Percentiles rank a stretch among this genome's conserved stretches.
Conservation (phyloP, 2,888 invertebrate genomes). For the Xestia sexstrigata region DNA sequence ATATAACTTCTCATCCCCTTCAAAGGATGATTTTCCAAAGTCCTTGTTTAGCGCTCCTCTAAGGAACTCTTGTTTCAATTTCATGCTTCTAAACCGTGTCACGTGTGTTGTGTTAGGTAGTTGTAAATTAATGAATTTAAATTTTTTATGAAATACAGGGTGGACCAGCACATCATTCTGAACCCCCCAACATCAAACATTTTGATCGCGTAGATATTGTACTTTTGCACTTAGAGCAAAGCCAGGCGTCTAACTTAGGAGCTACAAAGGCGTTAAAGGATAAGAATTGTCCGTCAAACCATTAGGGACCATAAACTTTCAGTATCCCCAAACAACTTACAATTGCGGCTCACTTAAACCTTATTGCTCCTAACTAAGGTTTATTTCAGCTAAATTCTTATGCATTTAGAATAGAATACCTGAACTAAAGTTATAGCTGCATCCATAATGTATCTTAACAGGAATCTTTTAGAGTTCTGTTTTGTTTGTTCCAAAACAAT, state of each 20-base stretch:
- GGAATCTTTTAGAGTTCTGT: not conserved
- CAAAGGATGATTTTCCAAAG: not conserved
- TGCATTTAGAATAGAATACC: constrained; percentile 1
- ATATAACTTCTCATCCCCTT: not conserved
- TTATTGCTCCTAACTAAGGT: not conserved
- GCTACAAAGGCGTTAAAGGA: constrained; percentile 37
- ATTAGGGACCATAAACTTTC: constrained; percentile 44
- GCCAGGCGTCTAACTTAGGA: constrained; percentile 11
- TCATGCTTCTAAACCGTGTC: not conserved
- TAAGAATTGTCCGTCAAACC: constrained; percentile 58
- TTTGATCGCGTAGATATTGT: too few relatives aligned
- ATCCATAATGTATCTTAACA: constrained; percentile 15
- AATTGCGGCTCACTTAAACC: not conserved
- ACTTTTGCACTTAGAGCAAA: constrained; percentile 1
- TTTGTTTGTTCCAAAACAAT: constrained; percentile 13
- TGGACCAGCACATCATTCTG: too few relatives aligned
- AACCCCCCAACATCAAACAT: too few relatives aligned
- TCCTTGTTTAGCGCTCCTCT: not conserved
- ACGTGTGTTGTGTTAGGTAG: not conserved
- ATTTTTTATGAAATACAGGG: not conserved
- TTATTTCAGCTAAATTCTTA: constrained; percentile 12
- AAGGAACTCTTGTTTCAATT: not conserved
- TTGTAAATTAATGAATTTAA: not conserved
- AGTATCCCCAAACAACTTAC: not conserved
- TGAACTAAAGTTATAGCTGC: constrained; percentile 5